phyloP scores from a whole-genome alignment of 1,140 invertebrate genomes.

The Drosophila nikananu region DNA sequence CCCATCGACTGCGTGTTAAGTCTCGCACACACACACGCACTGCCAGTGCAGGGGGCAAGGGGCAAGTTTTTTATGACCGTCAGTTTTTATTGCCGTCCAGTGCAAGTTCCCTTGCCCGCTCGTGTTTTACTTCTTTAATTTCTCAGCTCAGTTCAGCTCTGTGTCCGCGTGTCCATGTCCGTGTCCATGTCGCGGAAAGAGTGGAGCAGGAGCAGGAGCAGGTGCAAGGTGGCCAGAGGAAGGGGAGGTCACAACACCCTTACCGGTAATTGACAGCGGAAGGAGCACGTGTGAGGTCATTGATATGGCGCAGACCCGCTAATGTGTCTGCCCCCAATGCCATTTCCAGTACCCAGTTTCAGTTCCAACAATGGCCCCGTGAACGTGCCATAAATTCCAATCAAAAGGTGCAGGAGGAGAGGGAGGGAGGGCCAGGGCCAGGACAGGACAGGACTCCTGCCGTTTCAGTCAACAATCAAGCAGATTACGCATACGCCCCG shows the following conservation, averaged over 20 bases:
- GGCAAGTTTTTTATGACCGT: constrained; percentile 53
- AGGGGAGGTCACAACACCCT: neutral
- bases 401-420: constrained; percentile 43
- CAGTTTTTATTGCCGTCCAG: constrained; percentile 72
- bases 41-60: constrained; percentile 8
- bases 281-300: constrained; percentile 62
- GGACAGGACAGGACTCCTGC: constrained; percentile 19
- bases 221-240: too few relatives aligned
- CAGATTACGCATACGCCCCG: constrained; percentile 22
- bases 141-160: constrained; percentile 45
- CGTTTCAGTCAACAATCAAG: constrained; percentile 24
- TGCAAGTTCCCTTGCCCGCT: constrained; percentile 25
- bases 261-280: constrained; percentile 58
- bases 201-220: neutral
- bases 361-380: constrained; percentile 36
- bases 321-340: constrained; percentile 44
- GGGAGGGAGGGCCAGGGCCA: neutral
- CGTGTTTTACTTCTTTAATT: constrained; percentile 82
- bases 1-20: constrained; percentile 80
- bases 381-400: constrained; percentile 76
- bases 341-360: constrained; percentile 28
- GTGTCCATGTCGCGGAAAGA: constrained; percentile 32
- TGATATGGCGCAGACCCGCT: constrained; percentile 60
- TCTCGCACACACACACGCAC: constrained; percentile 52
- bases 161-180: constrained; percentile 27